Percentiles rank a stretch among this genome's conserved stretches.
phyloP scores from a whole-genome alignment of 1,140 invertebrate species.

The Solenopsis fugax region DNA sequence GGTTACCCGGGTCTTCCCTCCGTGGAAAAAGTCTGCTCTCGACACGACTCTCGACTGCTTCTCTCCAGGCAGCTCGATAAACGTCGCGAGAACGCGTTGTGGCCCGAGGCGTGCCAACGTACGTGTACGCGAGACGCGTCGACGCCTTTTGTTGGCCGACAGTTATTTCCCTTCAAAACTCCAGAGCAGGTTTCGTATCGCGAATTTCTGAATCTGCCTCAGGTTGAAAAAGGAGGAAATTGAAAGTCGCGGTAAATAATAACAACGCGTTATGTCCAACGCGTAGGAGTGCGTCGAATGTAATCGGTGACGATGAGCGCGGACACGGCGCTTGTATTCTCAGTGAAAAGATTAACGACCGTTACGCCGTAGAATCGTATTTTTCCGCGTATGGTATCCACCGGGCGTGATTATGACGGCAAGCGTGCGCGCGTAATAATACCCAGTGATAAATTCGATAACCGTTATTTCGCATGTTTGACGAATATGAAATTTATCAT shows the following conservation, averaged over 20 bases:
- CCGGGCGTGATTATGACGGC: neutral
- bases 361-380: constrained; percentile 13
- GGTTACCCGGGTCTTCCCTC: neutral
- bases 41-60: constrained; percentile 30
- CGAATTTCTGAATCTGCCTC: neutral
- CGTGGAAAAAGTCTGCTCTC: constrained; percentile 40
- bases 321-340: neutral
- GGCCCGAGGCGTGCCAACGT: constrained; percentile 26
- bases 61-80: constrained; percentile 31
- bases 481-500: constrained; percentile 53
- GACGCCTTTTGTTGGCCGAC: constrained; percentile 41
- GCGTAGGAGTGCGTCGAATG: neutral
- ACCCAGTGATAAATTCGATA: constrained; percentile 42
- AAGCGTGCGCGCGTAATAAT: constrained; percentile 17
- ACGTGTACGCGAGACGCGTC: neutral
- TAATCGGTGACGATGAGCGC: neutral
- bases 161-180: constrained; percentile 21
- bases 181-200: neutral
- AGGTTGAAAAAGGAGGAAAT: neutral
- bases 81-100: constrained; percentile 47
- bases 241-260: neutral
- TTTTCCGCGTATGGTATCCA: neutral
- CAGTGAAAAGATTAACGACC: constrained; percentile 26
- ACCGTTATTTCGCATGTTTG: constrained; percentile 38
- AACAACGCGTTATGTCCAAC: constrained; percentile 1